Evolutionary conservation across 2,797 vertebrate species (phyloP), one percentile per base, ranked within the genome.

Genomic region (Okamejei kenojei): DNA sequence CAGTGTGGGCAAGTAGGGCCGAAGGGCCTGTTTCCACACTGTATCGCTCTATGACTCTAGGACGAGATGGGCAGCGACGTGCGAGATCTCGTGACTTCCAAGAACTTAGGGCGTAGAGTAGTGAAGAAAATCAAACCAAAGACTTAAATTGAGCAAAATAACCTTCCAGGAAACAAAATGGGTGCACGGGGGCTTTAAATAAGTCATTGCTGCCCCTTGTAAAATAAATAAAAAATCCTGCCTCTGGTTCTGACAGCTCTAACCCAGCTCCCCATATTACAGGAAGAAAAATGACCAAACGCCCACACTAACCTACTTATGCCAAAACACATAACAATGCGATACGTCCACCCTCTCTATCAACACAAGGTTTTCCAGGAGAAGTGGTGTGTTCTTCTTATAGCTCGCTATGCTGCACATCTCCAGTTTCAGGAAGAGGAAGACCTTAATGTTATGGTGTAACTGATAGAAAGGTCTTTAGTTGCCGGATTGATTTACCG

Each of bases 361-460:
- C 65, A 88, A 88, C 84, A 68, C n/a, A n/a, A 88, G 84, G 15
- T 88, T 88, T 88, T 65, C 84, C 84, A 65, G 9, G 63, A 88
- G 84, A 88, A 88, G 35, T 88, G 84, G 84, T 35, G 68, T 32
- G 68, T 88, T 88, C 84, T 88, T 88, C 23, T 88, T 88, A 68
- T 88, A 88, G n/a, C 84, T 32, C 32, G 45, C 45, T 7, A 38
- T 88, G 84, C 32, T 17, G 7, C 23, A 2, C 63, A 68, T 68
- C 63, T 88, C 35, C n/a, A 35, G 84, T 88, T 88, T 88, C 84
- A 88, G 84, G 84, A 88, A 88, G 63, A 88, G 84, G 84, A 35
- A 88, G 84, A 88, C 84, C 65, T 88, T 68, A 68, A 88, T 88
- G 63, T 68, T 68, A 63, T 32, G 65, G 68, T 88, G 84, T 68